Base-by-base conservation (phyloP, 2,797 vertebrate species). In the Parauchenoglanis ngamensis region DNA sequence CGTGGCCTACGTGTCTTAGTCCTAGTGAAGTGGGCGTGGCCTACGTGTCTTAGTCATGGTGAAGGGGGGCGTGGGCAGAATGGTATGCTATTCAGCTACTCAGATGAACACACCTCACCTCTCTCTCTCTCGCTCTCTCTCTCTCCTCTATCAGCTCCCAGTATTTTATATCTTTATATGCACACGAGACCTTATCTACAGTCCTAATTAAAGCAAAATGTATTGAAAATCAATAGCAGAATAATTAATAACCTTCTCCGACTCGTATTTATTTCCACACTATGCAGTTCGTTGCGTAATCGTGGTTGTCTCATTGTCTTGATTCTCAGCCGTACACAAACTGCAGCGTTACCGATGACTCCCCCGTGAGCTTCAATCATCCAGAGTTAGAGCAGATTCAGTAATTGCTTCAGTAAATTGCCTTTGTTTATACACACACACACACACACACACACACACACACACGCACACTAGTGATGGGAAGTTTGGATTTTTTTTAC, bases 341-440 rank as follows among this genome's bases (percentile, higher is more conserved):
- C 54, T 40, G 78, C 25, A 61, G 35, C 23, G 31, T 61, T 44
- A 80, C 56, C 7, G 78, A 80, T 13, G 19, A 40, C 11, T 59
- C 56, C 31, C 4, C 21, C 7, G 21, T 61, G 28, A 80, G 56
- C 0, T 44, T 61, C 56, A 80, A 61, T 80, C 78, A 61, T 44
- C 28, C 77, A 57, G 77, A 79, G 35, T 79, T 35, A 28, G n/a
- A 78, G 76, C 52, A 31, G n/a, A 54, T 56, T 78, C 52, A 21
- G 7, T 82, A 82, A 82, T 17, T 49, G 57, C 17, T 80, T 40
- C 35, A 44, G 28, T 63, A 61, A 80, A 61, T 44, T 80, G 76
- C 52, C 25, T 49, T 76, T 46, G 1, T n/a, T 28, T 0, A 46
- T 0, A 44, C 40, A 46, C 70, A 73, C 35, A 23, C 70, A 25